Conservation (phyloP, 2,888 invertebrate species). For the Syritta pipiens region DNA sequence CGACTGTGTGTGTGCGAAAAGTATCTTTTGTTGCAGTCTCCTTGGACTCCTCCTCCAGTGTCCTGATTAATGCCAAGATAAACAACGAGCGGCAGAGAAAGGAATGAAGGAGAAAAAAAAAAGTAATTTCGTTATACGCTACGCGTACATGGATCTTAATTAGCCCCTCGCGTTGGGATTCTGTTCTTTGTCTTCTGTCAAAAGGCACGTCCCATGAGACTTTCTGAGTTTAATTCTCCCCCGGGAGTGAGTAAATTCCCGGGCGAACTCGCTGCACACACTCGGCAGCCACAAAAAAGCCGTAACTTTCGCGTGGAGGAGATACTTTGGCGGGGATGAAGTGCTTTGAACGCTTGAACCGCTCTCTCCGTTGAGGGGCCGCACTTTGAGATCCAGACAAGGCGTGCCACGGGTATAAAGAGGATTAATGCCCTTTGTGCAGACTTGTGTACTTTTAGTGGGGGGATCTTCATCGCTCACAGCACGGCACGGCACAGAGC, state of each 20-base stretch:
- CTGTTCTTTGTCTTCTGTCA: neutral
- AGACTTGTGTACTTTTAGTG: constrained; percentile 2
- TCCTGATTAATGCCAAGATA: constrained; percentile 23
- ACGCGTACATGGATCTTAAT: neutral
- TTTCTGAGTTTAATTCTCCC: neutral
- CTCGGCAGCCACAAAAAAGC: neutral
- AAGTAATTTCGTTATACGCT: constrained; percentile 32
- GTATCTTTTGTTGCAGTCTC: neutral
- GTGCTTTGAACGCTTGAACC: constrained; percentile 21
- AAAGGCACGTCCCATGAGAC: neutral
- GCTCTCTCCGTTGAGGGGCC: neutral
- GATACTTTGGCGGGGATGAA: constrained; percentile 19
- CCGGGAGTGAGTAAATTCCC: too few species aligned
- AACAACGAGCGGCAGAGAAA: too few species aligned
- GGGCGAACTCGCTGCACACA: too few species aligned
- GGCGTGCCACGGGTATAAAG: neutral
- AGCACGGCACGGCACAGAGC: too few species aligned
- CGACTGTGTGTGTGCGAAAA: neutral
- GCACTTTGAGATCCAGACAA: constrained; percentile 3
- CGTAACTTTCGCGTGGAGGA: constrained; percentile 3
- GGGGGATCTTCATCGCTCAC: too few species aligned
- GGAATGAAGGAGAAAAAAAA: too few species aligned
- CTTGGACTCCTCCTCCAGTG: constrained; percentile 3
- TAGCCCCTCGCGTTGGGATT: too few species aligned
- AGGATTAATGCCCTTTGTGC: constrained; percentile 17